phyloP scores from a whole-genome alignment of 2,113 vertebrate species.

The Taurulus bubalis region DNA sequence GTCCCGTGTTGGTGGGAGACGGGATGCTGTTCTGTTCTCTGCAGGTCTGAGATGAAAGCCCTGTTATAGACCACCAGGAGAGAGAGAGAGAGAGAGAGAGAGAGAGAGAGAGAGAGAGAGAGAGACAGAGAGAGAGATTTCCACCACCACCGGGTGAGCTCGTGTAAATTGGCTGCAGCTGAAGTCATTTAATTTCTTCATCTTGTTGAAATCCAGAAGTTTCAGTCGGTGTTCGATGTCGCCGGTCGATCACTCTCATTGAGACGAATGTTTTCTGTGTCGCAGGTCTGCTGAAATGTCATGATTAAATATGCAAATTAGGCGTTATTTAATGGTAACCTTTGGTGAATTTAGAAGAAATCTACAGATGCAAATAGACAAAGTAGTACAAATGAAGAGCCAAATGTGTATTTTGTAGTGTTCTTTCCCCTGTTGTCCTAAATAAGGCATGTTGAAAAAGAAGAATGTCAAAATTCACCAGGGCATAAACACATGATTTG shows the following conservation, averaged over 20 bases:
- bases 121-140: neutral
- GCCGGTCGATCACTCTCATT: neutral
- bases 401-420: neutral
- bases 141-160: neutral
- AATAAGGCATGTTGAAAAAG: no score
- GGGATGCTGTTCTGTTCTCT: constrained; percentile 16
- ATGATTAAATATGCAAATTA: neutral
- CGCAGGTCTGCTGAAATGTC: neutral
- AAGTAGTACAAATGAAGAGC: neutral
- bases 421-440: neutral
- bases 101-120: neutral
- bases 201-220: neutral
- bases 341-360: neutral
- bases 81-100: neutral
- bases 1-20: neutral
- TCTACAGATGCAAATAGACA: neutral
- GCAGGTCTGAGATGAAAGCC: constrained; percentile 57
- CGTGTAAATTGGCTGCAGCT: constrained; percentile 16
- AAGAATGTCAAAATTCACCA: neutral
- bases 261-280: neutral
- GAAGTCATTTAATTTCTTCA: neutral
- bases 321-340: no score
- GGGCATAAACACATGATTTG: no score
- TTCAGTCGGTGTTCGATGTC: neutral
- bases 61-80: constrained; percentile 21